phyloP scores from a whole-genome alignment of 1,140 invertebrate genomes.

The Nephila pilipes region DNA sequence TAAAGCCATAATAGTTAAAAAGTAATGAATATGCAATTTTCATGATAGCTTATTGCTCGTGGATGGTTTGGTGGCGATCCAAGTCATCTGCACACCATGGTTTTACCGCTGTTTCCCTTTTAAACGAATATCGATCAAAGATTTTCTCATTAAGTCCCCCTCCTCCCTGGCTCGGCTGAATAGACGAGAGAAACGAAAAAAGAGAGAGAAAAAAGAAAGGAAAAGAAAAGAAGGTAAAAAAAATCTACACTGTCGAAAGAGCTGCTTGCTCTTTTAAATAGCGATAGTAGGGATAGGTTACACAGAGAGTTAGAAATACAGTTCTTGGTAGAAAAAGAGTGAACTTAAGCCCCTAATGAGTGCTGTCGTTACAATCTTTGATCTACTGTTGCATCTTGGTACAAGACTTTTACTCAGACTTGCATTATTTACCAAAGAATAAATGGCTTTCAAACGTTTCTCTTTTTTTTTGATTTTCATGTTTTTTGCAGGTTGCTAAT shows the following conservation, averaged over 20 bases:
- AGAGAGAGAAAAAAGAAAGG: neutral
- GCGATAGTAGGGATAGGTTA: neutral
- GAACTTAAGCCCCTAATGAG: neutral
- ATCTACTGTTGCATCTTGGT: neutral
- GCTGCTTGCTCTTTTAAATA: conserved; percentile 41
- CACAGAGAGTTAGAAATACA: conserved; percentile 6
- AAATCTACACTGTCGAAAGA: conserved; percentile 20
- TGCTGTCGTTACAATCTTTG: neutral
- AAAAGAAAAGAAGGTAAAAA: neutral
- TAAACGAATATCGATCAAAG: conserved; percentile 64
- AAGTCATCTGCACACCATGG: conserved; percentile 38
- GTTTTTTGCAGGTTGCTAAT: neutral
- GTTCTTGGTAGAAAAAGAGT: conserved; percentile 13
- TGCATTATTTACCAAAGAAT: conserved; percentile 43
- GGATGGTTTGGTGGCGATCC: neutral
- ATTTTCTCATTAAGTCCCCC: conserved; percentile 66
- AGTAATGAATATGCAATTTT: conserved; percentile 65
- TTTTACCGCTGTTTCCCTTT: conserved; percentile 38
- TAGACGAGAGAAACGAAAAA: neutral
- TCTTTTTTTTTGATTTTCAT: neutral
- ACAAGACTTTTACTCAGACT: conserved; percentile 4
- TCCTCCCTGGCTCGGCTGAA: conserved; percentile 1
- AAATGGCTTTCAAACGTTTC: conserved; percentile 25
- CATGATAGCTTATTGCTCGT: conserved; percentile 15
- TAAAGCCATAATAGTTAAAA: conserved; percentile 51